Base-by-base conservation (phyloP, 2,888 invertebrate species). In the Galerucella nymphaeae region DNA sequence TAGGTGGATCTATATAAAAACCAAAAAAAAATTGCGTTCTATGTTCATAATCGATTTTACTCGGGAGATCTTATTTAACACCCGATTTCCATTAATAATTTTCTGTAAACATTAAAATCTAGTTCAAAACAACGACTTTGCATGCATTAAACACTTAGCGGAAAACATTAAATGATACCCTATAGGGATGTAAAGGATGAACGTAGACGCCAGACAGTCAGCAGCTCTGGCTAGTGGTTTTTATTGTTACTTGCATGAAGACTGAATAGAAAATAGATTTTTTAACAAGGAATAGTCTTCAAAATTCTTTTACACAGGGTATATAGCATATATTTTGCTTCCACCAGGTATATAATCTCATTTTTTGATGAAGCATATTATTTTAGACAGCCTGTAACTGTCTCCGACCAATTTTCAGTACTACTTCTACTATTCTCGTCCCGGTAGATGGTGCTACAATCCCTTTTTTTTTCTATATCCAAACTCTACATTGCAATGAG, bases 141-240 rank as follows among this genome's bases (percentile, higher is more conserved):
- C 42, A 62, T 62, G 61, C 42, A 23, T 62, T 41, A 42, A 41
- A 18, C 42, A 62, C 61, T 62, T 18, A 41, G 42, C 41, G 16
- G 14, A 11, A n/a, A 42, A 45, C 42, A 42, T 62, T 11, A 62
- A 62, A 62, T 13, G 61, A 18, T 42, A 62, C 42, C 61, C 61
- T 18, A n/a, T n/a, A 41, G 61, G 10, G 61, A 42, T 41, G 42
- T 18, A 62, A 18, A 38, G 61, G 61, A 62, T 42, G 18, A 42
- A 62, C 42, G 42, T 62, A 18, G 61, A 61, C 41, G 61, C 61
- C 61, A 59, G 14, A n/a, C 18, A 53, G 53, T 53, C 53, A 53
- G 18, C 18, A 10, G 4, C 53, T 18, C 10, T 11, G 14, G 5
- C 18, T 53, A n/a, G 18, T 18, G 16, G 18, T 62, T 16, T 16